Percentiles rank a stretch among this genome's conserved stretches.
These are phyloP conservation scores for Acrobasis consociella DNA, from an alignment of 2,888 invertebrate genomes.

Conservation along the genomic window DNA sequence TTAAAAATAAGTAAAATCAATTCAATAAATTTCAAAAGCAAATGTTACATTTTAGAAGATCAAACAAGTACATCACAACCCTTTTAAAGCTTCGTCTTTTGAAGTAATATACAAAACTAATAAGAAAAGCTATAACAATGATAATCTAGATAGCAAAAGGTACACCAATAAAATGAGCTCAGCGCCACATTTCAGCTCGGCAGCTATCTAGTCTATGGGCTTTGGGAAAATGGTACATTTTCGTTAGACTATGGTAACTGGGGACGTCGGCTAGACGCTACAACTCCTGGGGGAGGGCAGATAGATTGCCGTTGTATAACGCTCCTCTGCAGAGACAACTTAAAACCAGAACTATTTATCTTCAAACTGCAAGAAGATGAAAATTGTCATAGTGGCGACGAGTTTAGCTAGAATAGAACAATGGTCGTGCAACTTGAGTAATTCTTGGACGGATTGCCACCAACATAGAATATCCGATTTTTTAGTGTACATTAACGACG, in stretches of 20 bases:
- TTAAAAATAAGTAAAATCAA: no score
- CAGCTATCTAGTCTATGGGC: constrained; percentile 35
- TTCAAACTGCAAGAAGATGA: constrained; percentile 34
- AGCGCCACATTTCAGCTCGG: constrained; percentile 36
- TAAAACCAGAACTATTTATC: constrained; percentile 49
- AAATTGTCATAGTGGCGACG: constrained; percentile 23
- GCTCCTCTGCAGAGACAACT: constrained; percentile 47
- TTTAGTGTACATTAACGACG: constrained; percentile 53
- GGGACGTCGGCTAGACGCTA: constrained; percentile 42
- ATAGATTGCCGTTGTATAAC: constrained; percentile 60
- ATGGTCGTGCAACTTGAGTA: constrained; percentile 31
- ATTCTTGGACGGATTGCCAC: constrained; percentile 50
- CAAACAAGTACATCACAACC: no score
- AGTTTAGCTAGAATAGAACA: constrained; percentile 36
- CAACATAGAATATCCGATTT: constrained; percentile 62
- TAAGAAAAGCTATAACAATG: constrained; percentile 40
- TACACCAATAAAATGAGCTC: constrained; percentile 39
- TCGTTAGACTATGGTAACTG: constrained; percentile 48
- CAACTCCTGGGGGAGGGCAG: constrained; percentile 54
- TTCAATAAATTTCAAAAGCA: no score
- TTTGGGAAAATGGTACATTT: constrained; percentile 55
- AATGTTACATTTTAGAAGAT: no score
- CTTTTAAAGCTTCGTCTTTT: background rate
- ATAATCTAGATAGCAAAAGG: constrained; percentile 41
- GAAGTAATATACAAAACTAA: constrained; percentile 30